These are phyloP conservation scores for Drymonia ruficornis DNA, from an alignment of 2,888 invertebrate species.

Conservation along the genomic window DNA sequence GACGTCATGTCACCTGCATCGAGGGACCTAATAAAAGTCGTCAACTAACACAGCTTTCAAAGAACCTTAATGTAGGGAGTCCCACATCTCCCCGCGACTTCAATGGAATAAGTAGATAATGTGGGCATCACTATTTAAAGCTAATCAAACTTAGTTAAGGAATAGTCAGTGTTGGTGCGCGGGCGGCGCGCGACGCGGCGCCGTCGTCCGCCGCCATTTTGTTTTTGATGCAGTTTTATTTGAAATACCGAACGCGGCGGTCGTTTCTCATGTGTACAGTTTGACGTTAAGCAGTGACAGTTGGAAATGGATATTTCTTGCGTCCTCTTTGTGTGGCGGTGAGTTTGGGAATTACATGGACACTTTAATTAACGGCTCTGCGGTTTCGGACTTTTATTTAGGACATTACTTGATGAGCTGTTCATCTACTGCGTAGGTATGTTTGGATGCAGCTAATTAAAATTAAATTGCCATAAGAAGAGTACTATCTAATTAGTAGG, in stretches of 20 bases:
- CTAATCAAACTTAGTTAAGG: constrained; percentile 87
- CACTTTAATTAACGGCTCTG: background rate
- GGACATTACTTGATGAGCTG: background rate
- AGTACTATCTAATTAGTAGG: no score
- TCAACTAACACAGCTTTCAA: constrained; percentile 39
- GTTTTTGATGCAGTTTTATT: constrained; percentile 60
- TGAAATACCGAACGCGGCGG: constrained; percentile 63
- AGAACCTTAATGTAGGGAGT: constrained; percentile 58
- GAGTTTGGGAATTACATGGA: constrained; percentile 27
- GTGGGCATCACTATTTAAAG: constrained; percentile 86
- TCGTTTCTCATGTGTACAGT: constrained; percentile 63
- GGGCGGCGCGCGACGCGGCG: constrained; percentile 66
- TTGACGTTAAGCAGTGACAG: constrained; percentile 73
- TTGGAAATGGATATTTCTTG: constrained; percentile 63
- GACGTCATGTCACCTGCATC: constrained; percentile 6
- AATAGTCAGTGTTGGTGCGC: constrained; percentile 82
- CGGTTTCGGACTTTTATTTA: background rate
- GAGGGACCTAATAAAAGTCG: constrained; percentile 18
- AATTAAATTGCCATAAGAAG: no score
- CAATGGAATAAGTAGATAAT: constrained; percentile 86
- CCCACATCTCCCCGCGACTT: constrained; percentile 69
- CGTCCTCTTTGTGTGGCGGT: constrained; percentile 39
- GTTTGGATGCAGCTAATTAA: background rate
- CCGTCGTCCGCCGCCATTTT: constrained; percentile 63
- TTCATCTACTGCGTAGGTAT: background rate